phyloP scores from a whole-genome alignment of 2,888 invertebrate species.

The Himalopsyche tibetana region DNA sequence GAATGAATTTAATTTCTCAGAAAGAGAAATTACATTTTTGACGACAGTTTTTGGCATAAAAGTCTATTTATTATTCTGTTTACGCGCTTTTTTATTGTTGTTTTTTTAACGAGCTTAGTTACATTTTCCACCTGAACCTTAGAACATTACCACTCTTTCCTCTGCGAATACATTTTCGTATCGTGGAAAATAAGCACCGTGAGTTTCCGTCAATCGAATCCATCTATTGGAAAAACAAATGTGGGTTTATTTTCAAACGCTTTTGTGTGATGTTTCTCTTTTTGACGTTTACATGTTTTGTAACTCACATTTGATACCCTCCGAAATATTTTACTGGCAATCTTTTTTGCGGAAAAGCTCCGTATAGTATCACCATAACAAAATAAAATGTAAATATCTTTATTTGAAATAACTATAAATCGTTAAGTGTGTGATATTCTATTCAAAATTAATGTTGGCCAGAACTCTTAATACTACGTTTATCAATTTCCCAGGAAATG shows the following conservation, averaged over 20 bases:
- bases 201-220: background rate
- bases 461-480: no score
- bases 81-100: conserved; percentile 50
- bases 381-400: no score
- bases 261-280: conserved; percentile 1
- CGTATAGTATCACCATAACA: no score
- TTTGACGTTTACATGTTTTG: background rate
- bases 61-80: conserved; percentile 58
- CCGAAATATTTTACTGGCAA: background rate
- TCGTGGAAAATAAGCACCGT: background rate
- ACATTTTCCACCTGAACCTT: conserved; percentile 51
- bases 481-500: no score
- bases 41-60: conserved; percentile 37
- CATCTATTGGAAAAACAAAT: conserved; percentile 17
- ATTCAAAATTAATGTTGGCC: no score
- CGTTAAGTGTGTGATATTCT: no score
- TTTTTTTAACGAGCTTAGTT: conserved; percentile 52
- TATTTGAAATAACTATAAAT: no score
- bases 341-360: no score
- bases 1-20: conserved; percentile 54
- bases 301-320: background rate
- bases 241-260: background rate
- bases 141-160: conserved; percentile 29
- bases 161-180: conserved; percentile 1
- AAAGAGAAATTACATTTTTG: conserved; percentile 51